Evolutionary conservation across 2,888 invertebrate species (phyloP).

Genomic region (Mimas tiliae): DNA sequence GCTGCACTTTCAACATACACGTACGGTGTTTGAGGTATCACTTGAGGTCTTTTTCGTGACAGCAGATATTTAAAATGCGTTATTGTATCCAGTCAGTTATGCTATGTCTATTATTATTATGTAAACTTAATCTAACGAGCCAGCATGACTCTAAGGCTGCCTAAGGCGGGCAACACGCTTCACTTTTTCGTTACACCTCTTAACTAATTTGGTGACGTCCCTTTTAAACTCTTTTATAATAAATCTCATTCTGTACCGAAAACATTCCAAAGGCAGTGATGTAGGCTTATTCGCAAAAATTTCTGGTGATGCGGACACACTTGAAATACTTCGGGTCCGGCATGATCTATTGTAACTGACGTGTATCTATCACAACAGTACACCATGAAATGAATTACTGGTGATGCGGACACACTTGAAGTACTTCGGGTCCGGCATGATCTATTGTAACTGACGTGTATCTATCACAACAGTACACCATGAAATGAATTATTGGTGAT

Average conservation of each 20-base stretch:
- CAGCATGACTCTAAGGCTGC: conserved; percentile 11
- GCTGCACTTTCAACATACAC: not conserved
- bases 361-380: not conserved
- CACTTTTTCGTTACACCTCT: not conserved
- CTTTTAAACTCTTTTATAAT: not conserved
- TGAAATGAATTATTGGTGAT: too few relatives aligned
- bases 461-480: too few relatives aligned
- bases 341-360: not conserved
- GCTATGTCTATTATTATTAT: not conserved
- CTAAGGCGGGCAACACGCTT: conserved; percentile 9
- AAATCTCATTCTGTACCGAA: not conserved
- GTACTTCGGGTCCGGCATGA: too few relatives aligned
- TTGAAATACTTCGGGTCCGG: too few relatives aligned
- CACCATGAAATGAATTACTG: not conserved
- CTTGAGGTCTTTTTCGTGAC: not conserved
- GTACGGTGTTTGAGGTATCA: not conserved
- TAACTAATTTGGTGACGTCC: not conserved
- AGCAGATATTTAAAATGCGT: conserved; percentile 11
- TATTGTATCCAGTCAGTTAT: not conserved
- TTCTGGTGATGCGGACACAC: not conserved
- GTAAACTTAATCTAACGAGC: not conserved
- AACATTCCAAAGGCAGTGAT: not conserved
- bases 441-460: too few relatives aligned
- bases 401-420: too few relatives aligned
- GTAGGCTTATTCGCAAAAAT: not conserved